phyloP scores from a whole-genome alignment of 2,888 invertebrate genomes.

The Lymantria dispar region DNA sequence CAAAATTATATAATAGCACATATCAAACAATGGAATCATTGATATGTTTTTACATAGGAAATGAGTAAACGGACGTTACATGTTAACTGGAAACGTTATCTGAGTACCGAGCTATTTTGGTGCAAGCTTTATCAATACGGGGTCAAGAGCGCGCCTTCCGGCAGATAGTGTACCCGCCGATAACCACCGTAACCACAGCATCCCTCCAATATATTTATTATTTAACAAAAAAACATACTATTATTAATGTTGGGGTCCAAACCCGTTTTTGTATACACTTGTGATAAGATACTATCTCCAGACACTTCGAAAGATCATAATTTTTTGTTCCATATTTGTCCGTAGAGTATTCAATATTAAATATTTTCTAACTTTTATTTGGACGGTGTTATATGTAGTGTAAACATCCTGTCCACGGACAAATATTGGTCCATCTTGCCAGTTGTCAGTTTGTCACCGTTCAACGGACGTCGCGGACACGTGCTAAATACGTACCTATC shows the following conservation, averaged over 20 bases:
- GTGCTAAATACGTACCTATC: slow-evolving; percentile 61
- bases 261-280: slow-evolving; percentile 45
- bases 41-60: slow-evolving; percentile 5
- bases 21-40: background rate
- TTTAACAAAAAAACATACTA: slow-evolving; percentile 44
- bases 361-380: slow-evolving; percentile 72
- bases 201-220: slow-evolving; percentile 58
- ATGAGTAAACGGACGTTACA: slow-evolving; percentile 14
- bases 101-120: slow-evolving; percentile 48
- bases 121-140: slow-evolving; percentile 58
- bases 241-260: slow-evolving; percentile 39
- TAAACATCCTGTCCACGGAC: slow-evolving; percentile 73
- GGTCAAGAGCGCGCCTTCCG: slow-evolving; percentile 80
- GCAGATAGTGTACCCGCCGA: slow-evolving; percentile 54
- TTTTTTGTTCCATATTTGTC: slow-evolving; percentile 51
- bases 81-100: slow-evolving; percentile 36
- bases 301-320: slow-evolving; percentile 33
- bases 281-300: slow-evolving; percentile 54
- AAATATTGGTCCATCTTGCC: slow-evolving; percentile 68
- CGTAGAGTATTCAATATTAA: slow-evolving; percentile 52
- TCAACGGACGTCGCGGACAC: slow-evolving; percentile 59
- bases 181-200: slow-evolving; percentile 61
- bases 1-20: too few relatives aligned
- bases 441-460: slow-evolving; percentile 43
- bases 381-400: slow-evolving; percentile 56